These are phyloP conservation scores for Chrysolina haemoptera DNA, from an alignment of 2,888 invertebrate species.

Conservation along the genomic window DNA sequence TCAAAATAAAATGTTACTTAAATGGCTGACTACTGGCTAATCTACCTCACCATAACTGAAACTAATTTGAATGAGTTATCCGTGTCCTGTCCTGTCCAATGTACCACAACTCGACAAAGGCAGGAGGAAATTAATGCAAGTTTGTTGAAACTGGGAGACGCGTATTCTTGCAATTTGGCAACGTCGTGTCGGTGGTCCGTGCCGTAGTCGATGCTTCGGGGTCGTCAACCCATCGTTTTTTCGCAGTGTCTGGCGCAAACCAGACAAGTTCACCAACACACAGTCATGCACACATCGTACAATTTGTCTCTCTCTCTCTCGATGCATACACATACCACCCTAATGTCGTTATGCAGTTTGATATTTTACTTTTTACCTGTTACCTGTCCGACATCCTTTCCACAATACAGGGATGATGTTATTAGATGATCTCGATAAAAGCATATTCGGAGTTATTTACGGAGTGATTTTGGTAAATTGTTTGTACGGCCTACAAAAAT, in stretches of 20 bases:
- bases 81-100: background rate
- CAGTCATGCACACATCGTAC: constrained; percentile 26
- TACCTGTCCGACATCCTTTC: background rate
- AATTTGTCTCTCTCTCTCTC: constrained; percentile 18
- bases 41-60: too few relatives aligned
- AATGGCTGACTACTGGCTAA: too few relatives aligned
- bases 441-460: background rate
- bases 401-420: background rate
- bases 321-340: constrained; percentile 33
- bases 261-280: constrained; percentile 54
- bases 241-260: constrained; percentile 56
- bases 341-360: constrained; percentile 18
- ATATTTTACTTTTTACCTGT: constrained; percentile 19
- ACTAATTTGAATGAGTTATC: too few relatives aligned
- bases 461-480: background rate
- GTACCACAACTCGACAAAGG: background rate
- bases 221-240: constrained; percentile 53
- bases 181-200: constrained; percentile 36
- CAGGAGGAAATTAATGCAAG: background rate
- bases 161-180: constrained; percentile 28
- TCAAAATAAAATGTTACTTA: too few relatives aligned
- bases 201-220: constrained; percentile 43
- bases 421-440: background rate
- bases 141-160: background rate
- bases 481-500: too few relatives aligned